Evolutionary conservation across 2,888 invertebrate species (phyloP).

Genomic region (Atrina japonica): DNA sequence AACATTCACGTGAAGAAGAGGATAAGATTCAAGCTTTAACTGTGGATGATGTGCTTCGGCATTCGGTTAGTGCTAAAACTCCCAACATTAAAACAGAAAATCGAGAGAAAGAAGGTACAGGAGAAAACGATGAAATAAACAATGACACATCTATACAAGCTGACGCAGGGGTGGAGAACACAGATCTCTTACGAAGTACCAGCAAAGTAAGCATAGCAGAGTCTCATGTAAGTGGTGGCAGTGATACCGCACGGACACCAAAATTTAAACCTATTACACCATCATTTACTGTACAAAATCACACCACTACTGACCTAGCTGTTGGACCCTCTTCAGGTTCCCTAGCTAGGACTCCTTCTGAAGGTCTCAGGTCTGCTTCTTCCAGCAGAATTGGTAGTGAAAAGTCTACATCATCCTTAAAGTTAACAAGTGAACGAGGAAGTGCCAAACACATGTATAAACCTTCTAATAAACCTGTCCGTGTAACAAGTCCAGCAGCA

Average conservation of each 20-base stretch:
- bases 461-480: conserved; percentile 24
- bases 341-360: conserved; percentile 34
- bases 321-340: conserved; percentile 40
- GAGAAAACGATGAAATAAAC: conserved; percentile 21
- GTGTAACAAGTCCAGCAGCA: conserved; percentile 45
- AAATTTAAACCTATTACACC: conserved; percentile 37
- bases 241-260: conserved; percentile 37
- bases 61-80: conserved; percentile 34
- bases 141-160: conserved; percentile 9
- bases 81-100: conserved; percentile 9
- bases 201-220: conserved; percentile 56
- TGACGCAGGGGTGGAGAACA: conserved; percentile 20
- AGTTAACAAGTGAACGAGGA: conserved; percentile 28
- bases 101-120: conserved; percentile 18
- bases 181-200: conserved; percentile 29
- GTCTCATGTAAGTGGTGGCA: conserved; percentile 48
- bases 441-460: conserved; percentile 35
- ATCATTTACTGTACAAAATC: conserved; percentile 23
- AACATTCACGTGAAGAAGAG: conserved; percentile 59
- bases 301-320: conserved; percentile 25
- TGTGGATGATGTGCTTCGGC: conserved; percentile 65
- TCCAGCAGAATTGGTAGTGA: conserved; percentile 34
- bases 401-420: conserved; percentile 40
- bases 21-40: conserved; percentile 59
- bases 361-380: conserved; percentile 28